Base-by-base conservation (phyloP, 2,888 invertebrate genomes). In the Dicyrtomina minuta region DNA sequence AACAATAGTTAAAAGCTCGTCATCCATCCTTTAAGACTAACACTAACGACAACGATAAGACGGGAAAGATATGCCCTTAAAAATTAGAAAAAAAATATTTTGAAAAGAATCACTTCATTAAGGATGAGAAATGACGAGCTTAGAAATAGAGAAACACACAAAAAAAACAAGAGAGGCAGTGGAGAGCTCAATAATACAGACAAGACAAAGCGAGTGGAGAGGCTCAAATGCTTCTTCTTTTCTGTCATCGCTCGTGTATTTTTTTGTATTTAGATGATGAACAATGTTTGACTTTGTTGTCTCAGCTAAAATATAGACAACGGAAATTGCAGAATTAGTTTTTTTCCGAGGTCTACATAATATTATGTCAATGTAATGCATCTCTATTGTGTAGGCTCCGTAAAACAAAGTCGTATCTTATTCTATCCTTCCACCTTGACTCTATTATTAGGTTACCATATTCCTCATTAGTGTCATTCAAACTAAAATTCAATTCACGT, bases 391-490 rank as follows among this genome's bases (percentile, higher is more conserved):
- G 26, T 22, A 49, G 2, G 17, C 17, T 49, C 12, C 5, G 10
- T 41, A 41, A 46, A 22, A 24, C 6, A 24, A 46, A n/a, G 46
- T 15, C 12, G 6, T 53, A 8, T 20, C 22, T 5, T 2, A 20
- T 10, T 2, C 10, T 55, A 20, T 26, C 10, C 8, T 22, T 8
- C 55, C 24, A 55, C 55, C n/a, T 58, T 41, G 58, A 58, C 39
- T 58, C 58, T 58, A 58, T 58, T 58, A 39, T 58, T 58, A 58
- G 58, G 22, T 22, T 53, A 39, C 46, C 46, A 17, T 46, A 15
- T 46, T 46, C 46, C 58, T 58, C 58, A 58, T 58, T 58, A 58
- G 41, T 58, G 58, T 58, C 58, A 58, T 58, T 58, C 58, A 58
- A n/a, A n/a, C n/a, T n/a, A n/a, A 39, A 58, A n/a, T 15, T 15